Evolutionary conservation across 2,797 vertebrate species (phyloP), one percentile per base, ranked within the genome.

Genomic region (Potorous gilbertii): DNA sequence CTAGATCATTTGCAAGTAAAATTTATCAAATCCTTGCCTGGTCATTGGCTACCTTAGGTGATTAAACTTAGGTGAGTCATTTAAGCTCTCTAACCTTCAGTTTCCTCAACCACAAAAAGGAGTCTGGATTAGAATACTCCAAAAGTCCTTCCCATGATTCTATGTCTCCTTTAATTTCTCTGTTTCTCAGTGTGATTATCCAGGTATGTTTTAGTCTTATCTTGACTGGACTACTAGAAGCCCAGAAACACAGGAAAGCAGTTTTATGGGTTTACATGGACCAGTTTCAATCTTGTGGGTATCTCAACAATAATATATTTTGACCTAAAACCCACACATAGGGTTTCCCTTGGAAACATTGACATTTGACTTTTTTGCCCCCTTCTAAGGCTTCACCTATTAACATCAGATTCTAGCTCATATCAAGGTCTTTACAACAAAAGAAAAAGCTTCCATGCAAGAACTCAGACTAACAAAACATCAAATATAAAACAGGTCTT

Each of bases 1-100:
- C 28, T 81, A n/a, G 24, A 92, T 91, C 27, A 81, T 92, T 93
- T 92, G 13, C 57, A 92, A 92, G 56, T 87, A 95, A 96, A 93
- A 74, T 46, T 59, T 24, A 29, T 46, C 74, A 81, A 27, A 46
- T 81, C 12, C 21, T 46, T 46, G n/a, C 40, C 40, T 81, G 8
- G 40, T 9, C 21, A 3, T 46, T 46, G 18, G 21, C 18, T 81
- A 10, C n/a, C 74, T 81, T 81, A 46, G 40, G n/a, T 46, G 4
- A 24, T 3, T 81, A 81, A 46, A 81, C 8, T 11, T 81, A 27
- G 9, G 21, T 81, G 1, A n/a, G 31, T 46, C 40, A 81, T 6
- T 81, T 81, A 46, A 46, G 40, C 40, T 46, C 40, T 46, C 40
- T 81, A 81, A 81, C 21, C n/a, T 81, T 24, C 74, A 81, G 40